Percentiles rank a stretch among this genome's conserved stretches.
Conservation (phyloP, 2,888 invertebrate species). For the Eilema caniola region DNA sequence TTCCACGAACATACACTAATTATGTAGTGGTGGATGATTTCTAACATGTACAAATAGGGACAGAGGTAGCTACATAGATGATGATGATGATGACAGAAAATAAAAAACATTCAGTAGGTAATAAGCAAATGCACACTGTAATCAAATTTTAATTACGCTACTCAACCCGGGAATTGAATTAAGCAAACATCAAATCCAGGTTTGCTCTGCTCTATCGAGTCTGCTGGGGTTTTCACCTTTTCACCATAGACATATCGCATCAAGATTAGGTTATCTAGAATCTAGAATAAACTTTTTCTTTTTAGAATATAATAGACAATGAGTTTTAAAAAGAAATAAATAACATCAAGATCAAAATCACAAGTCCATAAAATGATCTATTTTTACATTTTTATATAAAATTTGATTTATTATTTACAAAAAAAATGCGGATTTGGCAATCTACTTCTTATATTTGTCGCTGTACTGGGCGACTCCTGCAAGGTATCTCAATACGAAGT, state of each 20-base stretch:
- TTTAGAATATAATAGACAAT: conserved; percentile 10
- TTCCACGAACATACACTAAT: too few relatives aligned
- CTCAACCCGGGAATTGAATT: too few relatives aligned
- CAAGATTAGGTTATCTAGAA: not conserved
- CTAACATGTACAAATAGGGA: too few relatives aligned
- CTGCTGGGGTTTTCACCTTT: not conserved
- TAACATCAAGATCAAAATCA: conserved; percentile 29
- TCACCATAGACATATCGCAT: not conserved
- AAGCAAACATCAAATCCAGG: too few relatives aligned
- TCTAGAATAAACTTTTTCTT: conserved; percentile 8
- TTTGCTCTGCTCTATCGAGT: not conserved
- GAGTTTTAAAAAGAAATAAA: conserved; percentile 17
- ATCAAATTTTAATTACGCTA: too few relatives aligned
- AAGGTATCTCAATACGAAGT: not conserved
- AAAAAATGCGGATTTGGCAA: conserved; percentile 47
- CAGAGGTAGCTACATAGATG: too few relatives aligned
- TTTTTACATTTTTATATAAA: conserved; percentile 14
- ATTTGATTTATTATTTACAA: conserved; percentile 1
- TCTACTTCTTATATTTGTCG: conserved; percentile 32
- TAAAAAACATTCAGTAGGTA: too few relatives aligned
- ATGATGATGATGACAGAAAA: too few relatives aligned
- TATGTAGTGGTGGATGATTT: too few relatives aligned
- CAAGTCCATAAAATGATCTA: conserved; percentile 20
- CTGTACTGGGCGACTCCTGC: conserved; percentile 23
- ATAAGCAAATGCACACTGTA: too few relatives aligned